These are phyloP conservation scores for Leuciscus idus DNA, from an alignment of 2,113 vertebrate genomes.

Conservation along the genomic window DNA sequence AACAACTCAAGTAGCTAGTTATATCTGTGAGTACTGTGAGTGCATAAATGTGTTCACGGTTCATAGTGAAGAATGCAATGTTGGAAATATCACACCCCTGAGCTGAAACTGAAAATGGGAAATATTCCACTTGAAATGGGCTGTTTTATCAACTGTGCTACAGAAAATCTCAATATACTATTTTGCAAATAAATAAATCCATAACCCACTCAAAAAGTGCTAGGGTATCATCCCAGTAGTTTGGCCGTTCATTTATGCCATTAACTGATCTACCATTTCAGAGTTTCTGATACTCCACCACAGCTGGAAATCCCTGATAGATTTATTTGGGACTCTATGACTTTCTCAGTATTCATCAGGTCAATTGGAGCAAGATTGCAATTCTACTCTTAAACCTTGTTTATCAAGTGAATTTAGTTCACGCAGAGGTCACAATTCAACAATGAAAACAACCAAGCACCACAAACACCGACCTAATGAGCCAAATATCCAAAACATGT, in stretches of 20 bases:
- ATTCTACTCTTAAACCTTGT: conserved; percentile 5
- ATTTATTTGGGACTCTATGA: not conserved
- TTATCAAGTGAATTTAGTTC: not conserved
- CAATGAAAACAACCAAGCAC: not conserved
- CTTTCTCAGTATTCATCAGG: not conserved
- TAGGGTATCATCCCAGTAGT: not conserved
- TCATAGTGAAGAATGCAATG: too few relatives aligned
- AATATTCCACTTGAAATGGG: too few relatives aligned
- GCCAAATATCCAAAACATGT: not conserved
- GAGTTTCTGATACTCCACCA: not conserved
- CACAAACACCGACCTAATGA: conserved; percentile 17
- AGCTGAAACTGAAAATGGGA: too few relatives aligned
- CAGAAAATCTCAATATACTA: too few relatives aligned
- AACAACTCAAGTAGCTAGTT: too few relatives aligned
- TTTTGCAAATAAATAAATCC: too few relatives aligned
- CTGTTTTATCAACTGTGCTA: not conserved
- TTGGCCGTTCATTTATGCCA: not conserved
- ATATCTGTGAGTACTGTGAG: too few relatives aligned
- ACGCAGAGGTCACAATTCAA: not conserved
- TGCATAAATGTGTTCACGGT: too few relatives aligned
- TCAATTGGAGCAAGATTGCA: not conserved
- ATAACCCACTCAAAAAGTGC: not conserved
- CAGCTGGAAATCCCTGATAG: not conserved
- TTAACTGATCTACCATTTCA: not conserved
- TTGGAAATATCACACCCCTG: too few relatives aligned